A percentile compares a stretch with the other conserved stretches of the same genome.
phyloP scores from a whole-genome alignment of 2,113 vertebrate species.

The Tragelaphus scriptus region DNA sequence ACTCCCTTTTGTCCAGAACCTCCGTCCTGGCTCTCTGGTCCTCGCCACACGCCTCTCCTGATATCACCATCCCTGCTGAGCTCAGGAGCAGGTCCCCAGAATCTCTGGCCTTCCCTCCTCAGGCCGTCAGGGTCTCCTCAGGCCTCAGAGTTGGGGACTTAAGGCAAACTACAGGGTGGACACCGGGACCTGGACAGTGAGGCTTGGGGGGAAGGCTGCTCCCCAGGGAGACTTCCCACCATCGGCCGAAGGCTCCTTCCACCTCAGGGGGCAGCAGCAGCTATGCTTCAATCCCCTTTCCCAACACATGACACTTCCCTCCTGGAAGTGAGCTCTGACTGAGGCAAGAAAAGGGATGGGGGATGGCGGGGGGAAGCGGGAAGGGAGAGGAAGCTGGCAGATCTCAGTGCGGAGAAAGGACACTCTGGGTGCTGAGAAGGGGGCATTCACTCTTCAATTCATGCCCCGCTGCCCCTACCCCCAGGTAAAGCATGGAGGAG shows the following conservation, averaged over 20 bases:
- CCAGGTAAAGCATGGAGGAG: slow-evolving; percentile 40
- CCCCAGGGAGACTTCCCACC: not conserved
- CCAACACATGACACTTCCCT: not conserved
- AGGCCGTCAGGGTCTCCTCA: not conserved
- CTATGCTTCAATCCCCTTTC: not conserved
- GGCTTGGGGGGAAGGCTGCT: not conserved
- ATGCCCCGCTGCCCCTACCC: not conserved
- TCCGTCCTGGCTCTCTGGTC: not conserved
- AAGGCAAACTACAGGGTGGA: not conserved
- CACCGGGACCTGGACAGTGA: not conserved
- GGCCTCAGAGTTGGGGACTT: not conserved
- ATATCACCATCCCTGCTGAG: not conserved
- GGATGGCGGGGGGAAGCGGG: not conserved
- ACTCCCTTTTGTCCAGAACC: no score
- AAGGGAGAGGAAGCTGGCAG: not conserved
- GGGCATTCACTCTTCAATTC: not conserved
- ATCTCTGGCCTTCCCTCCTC: not conserved
- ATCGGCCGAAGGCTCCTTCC: not conserved
- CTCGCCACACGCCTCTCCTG: fast-evolving
- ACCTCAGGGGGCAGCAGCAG: no score
- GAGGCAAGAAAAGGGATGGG: not conserved
- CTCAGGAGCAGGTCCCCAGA: not conserved
- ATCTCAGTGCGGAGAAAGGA: not conserved
- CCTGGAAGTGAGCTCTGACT: not conserved
- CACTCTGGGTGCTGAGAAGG: not conserved